A percentile compares a stretch with the other conserved stretches of the same genome.
These are phyloP conservation scores for Aelia acuminata DNA, from an alignment of 2,888 invertebrate species.

Conservation along the genomic window DNA sequence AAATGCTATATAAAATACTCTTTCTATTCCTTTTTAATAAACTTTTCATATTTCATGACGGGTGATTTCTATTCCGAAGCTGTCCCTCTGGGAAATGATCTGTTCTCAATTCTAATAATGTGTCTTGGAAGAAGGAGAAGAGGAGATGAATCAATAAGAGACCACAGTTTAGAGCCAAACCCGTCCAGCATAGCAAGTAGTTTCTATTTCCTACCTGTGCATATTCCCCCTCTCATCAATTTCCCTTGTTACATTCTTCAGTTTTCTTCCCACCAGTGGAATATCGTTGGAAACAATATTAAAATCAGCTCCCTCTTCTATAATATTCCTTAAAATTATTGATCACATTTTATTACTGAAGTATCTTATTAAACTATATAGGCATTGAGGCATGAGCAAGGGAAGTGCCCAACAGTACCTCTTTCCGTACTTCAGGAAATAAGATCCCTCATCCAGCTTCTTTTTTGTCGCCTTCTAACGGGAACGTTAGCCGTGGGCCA, in stretches of 20 bases:
- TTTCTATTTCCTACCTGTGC: conserved; percentile 1
- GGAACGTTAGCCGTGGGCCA: no score
- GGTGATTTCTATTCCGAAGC: not conserved
- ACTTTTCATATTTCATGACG: not conserved
- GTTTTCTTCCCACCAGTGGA: not conserved
- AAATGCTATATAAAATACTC: no score
- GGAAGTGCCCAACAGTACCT: no score
- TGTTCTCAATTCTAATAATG: not conserved
- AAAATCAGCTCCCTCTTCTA: not conserved
- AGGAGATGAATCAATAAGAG: not conserved
- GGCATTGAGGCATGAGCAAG: no score
- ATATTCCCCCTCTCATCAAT: not conserved
- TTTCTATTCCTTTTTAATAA: no score
- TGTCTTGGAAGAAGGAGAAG: not conserved
- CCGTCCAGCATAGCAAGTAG: not conserved
- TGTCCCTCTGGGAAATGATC: not conserved
- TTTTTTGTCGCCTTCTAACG: no score
- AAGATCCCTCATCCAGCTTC: no score
- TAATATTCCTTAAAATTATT: no score
- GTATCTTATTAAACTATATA: no score
- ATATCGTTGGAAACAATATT: not conserved
- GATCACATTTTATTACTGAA: no score
- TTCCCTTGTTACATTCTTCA: not conserved
- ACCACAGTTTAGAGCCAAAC: not conserved
- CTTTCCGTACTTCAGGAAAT: no score